A percentile compares a stretch with the other conserved stretches of the same genome.
phyloP scores from a whole-genome alignment of 2,113 vertebrate species.

The Mormoops blainvillei region DNA sequence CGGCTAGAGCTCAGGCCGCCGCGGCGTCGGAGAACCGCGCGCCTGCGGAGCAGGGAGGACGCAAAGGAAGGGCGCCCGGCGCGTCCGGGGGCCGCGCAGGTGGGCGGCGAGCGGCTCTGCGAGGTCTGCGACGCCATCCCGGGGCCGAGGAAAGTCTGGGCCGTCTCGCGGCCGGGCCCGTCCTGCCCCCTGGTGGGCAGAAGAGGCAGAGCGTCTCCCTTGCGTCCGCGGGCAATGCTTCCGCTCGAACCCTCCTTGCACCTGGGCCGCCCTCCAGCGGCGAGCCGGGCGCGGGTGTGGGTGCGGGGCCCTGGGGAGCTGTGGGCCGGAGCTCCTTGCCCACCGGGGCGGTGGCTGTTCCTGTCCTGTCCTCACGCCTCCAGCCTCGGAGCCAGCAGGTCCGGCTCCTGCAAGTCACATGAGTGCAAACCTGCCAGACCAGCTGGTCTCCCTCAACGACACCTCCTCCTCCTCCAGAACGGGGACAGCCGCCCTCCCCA shows the following conservation, averaged over 20 bases:
- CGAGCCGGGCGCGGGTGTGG: too few relatives aligned
- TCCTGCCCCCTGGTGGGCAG: neutral
- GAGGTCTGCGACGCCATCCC: neutral
- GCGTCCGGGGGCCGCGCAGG: neutral
- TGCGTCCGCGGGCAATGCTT: too few relatives aligned
- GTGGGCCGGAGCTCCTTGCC: neutral
- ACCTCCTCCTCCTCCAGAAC: neutral
- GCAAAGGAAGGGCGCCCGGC: too few relatives aligned
- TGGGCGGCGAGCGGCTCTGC: neutral
- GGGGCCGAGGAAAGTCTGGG: too few relatives aligned
- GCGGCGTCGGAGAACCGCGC: neutral
- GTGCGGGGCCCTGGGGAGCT: neutral
- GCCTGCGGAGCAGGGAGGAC: too few relatives aligned
- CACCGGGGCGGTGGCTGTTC: neutral
- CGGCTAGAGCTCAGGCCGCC: too few relatives aligned
- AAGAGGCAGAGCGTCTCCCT: rapidly evolving
- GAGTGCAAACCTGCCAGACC: rapidly evolving
- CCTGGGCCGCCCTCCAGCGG: neutral
- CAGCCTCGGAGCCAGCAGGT: neutral
- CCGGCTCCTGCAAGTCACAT: rapidly evolving
- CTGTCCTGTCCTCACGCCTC: rapidly evolving
- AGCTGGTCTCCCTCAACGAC: rapidly evolving
- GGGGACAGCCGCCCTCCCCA: rapidly evolving
- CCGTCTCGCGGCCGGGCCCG: rapidly evolving
- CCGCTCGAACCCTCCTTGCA: too few relatives aligned